Conservation (phyloP, 2,888 invertebrate species). For the Portevinia maculata region DNA sequence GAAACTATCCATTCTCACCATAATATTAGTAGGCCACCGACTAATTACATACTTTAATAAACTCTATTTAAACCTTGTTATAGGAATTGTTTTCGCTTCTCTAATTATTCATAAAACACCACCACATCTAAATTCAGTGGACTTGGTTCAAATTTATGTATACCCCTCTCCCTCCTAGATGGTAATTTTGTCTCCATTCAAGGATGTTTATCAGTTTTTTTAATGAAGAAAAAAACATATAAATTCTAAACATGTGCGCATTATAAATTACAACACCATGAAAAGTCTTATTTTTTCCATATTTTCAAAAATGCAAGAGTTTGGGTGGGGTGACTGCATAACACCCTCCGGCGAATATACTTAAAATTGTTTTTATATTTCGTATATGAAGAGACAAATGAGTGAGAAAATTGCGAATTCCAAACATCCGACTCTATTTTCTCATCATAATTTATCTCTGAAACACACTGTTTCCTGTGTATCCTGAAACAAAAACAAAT, state of each 20-base stretch:
- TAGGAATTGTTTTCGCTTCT: not conserved
- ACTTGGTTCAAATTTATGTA: conserved; percentile 14
- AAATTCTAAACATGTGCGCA: conserved; percentile 50
- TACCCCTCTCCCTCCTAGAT: not conserved
- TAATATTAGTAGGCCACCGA: no score
- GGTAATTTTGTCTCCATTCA: not conserved
- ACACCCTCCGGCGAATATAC: not conserved
- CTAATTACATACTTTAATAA: not conserved
- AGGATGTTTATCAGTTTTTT: not conserved
- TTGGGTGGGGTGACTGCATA: not conserved
- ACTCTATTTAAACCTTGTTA: conserved; percentile 21
- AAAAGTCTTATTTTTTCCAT: conserved; percentile 10
- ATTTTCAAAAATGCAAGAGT: not conserved
- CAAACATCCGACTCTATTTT: conserved; percentile 35
- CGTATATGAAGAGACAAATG: conserved; percentile 43
- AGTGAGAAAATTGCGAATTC: conserved; percentile 67
- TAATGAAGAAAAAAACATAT: conserved; percentile 38
- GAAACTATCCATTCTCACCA: no score
- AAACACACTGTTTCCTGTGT: conserved; percentile 1
- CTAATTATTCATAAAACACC: conserved; percentile 30
- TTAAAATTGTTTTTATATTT: conserved; percentile 12
- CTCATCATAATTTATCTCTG: conserved; percentile 51
- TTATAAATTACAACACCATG: conserved; percentile 53
- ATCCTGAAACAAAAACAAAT: not conserved
- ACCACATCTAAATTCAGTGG: conserved; percentile 42